Conservation (phyloP, 1,140 invertebrate species). For the Lanistes nyassanus region DNA sequence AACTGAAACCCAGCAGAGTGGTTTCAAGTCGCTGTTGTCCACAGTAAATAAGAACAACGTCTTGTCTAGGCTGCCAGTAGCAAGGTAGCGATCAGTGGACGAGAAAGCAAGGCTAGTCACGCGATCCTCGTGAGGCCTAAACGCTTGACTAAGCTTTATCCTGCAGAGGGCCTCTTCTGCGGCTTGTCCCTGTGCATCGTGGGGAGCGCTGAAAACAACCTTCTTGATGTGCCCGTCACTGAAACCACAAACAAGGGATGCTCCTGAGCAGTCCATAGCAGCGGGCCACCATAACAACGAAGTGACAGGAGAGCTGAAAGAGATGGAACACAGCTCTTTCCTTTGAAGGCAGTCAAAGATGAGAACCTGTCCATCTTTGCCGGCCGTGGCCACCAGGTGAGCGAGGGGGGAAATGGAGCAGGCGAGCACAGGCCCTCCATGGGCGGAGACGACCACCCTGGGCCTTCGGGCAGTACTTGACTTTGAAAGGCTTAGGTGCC, state of each 20-base stretch:
- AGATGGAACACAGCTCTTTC: constrained; percentile 12
- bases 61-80: background rate
- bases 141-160: background rate
- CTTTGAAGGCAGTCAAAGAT: constrained; percentile 26
- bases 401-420: background rate
- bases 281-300: background rate
- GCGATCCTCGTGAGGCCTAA: background rate
- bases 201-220: background rate
- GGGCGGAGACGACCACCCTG: background rate
- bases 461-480: background rate
- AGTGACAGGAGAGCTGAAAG: background rate
- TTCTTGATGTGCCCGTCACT: constrained; percentile 7
- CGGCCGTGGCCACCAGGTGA: constrained; percentile 26
- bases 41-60: constrained; percentile 5
- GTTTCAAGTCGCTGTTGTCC: background rate
- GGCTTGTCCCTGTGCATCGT: background rate
- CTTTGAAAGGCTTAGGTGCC: constrained; percentile 18
- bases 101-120: background rate
- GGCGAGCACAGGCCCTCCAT: constrained; percentile 26
- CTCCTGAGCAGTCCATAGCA: background rate
- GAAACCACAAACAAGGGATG: constrained; percentile 5
- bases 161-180: no score
- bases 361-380: constrained; percentile 20
- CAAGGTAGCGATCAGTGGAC: background rate
- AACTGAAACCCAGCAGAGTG: constrained; percentile 9